Evolutionary conservation across 2,888 invertebrate species (phyloP).

Genomic region (Pristionchus arcanus): DNA sequence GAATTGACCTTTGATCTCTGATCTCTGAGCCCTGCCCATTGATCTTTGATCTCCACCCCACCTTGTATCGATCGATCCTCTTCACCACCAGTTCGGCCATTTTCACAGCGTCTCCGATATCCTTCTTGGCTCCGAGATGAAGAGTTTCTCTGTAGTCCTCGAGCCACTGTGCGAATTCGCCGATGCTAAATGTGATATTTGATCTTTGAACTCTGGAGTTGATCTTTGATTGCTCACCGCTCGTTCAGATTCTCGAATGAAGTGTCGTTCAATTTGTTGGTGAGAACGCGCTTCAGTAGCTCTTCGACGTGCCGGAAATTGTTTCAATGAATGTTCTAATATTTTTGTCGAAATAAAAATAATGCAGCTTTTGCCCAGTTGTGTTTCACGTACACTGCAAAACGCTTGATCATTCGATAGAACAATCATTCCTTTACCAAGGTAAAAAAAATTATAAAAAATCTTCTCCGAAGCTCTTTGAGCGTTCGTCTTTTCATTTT

Average conservation of each 20-base stretch:
- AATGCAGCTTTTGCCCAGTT: not conserved
- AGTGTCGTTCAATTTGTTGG: constrained; percentile 77
- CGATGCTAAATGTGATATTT: constrained; percentile 1
- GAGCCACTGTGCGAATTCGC: constrained; percentile 67
- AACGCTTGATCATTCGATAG: too few species aligned
- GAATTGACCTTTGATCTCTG: constrained; percentile 55
- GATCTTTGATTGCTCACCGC: constrained; percentile 53
- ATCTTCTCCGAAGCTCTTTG: too few species aligned
- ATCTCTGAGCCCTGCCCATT: constrained; percentile 8
- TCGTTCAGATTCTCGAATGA: constrained; percentile 70
- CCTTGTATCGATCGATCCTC: constrained; percentile 67
- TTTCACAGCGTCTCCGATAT: constrained; percentile 68
- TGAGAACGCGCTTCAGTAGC: constrained; percentile 71
- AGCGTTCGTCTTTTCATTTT: too few species aligned
- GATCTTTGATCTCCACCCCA: constrained; percentile 1
- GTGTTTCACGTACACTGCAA: too few species aligned
- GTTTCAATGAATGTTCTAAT: not conserved
- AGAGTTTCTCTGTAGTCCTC: constrained; percentile 66
- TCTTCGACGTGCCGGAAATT: constrained; percentile 69
- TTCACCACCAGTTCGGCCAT: constrained; percentile 69
- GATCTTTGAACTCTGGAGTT: not conserved
- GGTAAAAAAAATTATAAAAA: too few species aligned
- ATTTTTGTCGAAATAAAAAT: not conserved
- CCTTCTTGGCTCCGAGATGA: constrained; percentile 73
- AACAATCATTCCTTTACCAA: too few species aligned